Conservation (phyloP, 1,140 invertebrate genomes). For the Monochamus saltuarius region DNA sequence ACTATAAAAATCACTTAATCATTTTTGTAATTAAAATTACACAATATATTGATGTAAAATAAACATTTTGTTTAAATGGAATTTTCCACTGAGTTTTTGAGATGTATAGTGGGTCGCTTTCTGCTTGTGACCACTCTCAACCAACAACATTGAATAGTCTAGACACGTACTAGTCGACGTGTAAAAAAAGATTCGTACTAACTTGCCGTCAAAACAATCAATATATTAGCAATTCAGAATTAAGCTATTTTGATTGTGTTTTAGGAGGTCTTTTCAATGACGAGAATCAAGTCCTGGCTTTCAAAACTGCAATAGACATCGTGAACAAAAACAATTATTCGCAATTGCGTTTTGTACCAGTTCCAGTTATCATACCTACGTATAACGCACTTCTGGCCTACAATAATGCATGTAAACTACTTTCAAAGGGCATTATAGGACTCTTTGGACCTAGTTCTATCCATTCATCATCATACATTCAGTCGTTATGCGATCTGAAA, state of each 20-base stretch:
- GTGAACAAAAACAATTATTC: slow-evolving; percentile 48
- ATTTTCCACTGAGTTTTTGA: too few species aligned
- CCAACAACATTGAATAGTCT: too few species aligned
- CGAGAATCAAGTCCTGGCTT: slow-evolving; percentile 49
- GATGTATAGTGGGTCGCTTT: too few species aligned
- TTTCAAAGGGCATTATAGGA: slow-evolving; percentile 65
- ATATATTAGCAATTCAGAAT: too few species aligned
- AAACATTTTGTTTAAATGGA: too few species aligned
- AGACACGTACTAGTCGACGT: too few species aligned
- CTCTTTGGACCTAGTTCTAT: slow-evolving; percentile 79
- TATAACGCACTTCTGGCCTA: slow-evolving; percentile 52
- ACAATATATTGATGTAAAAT: too few species aligned
- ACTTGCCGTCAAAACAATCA: too few species aligned
- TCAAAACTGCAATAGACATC: slow-evolving; percentile 48
- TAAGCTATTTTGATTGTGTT: background rate
- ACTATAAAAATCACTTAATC: too few species aligned
- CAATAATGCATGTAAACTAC: slow-evolving; percentile 51
- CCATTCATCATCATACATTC: slow-evolving; percentile 69
- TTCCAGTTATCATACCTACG: slow-evolving; percentile 44
- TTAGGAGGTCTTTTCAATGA: slow-evolving; percentile 52
- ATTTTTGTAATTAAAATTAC: too few species aligned
- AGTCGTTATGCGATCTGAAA: slow-evolving; percentile 83
- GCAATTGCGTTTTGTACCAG: slow-evolving; percentile 44
- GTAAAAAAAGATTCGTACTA: too few species aligned
- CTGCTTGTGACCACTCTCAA: too few species aligned